Evolutionary conservation across 2,888 invertebrate genomes (phyloP).

Genomic region (Helicoverpa assulta): DNA sequence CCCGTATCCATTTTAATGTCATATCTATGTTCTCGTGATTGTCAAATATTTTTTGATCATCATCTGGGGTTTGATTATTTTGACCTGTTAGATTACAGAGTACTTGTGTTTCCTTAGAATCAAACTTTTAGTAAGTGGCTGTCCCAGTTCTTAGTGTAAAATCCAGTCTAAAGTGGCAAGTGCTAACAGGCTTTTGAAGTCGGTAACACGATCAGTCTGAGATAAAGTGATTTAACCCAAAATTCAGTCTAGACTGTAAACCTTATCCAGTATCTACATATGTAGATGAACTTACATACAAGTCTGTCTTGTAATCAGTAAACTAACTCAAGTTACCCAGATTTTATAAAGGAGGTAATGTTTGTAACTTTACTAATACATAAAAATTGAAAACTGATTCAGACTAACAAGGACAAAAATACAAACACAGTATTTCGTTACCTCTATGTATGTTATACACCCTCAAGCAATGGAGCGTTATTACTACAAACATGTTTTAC

Average conservation of each 20-base stretch:
- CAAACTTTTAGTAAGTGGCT: too few species aligned
- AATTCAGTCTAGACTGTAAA: not conserved
- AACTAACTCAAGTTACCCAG: not conserved
- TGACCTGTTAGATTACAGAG: too few species aligned
- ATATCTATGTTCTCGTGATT: too few species aligned
- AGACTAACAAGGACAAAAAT: not conserved
- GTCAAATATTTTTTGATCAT: too few species aligned
- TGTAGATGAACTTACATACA: not conserved
- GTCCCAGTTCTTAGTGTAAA: not conserved
- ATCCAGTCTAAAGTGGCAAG: not conserved
- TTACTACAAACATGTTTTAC: constrained; percentile 62
- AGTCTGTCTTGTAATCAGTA: not conserved
- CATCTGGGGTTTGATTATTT: too few species aligned
- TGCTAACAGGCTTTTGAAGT: not conserved
- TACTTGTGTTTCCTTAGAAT: too few species aligned
- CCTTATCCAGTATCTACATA: not conserved
- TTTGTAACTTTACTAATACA: not conserved
- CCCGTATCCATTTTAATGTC: too few species aligned
- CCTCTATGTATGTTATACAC: too few species aligned
- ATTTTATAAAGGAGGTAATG: not conserved
- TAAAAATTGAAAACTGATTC: too few species aligned
- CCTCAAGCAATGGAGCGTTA: constrained; percentile 55
- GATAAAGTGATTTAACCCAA: not conserved
- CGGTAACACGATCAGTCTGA: not conserved
- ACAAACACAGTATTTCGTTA: not conserved